These are phyloP conservation scores for Drosophila kepulauana DNA, from an alignment of 1,140 invertebrate species.

Conservation along the genomic window DNA sequence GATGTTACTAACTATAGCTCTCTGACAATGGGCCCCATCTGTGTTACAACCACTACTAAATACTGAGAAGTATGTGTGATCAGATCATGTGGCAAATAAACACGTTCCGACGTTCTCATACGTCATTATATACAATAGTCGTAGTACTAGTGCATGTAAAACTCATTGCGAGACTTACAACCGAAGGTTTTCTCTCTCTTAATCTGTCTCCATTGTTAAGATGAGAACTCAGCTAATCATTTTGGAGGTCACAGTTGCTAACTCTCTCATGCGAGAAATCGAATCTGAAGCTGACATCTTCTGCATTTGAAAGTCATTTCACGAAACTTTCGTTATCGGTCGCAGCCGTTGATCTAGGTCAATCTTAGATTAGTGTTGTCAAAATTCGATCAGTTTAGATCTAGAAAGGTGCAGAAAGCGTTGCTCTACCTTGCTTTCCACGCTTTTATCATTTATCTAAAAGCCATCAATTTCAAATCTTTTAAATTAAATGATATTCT, in stretches of 20 bases:
- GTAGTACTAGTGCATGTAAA: background rate
- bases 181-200: constrained; percentile 51
- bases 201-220: constrained; percentile 17
- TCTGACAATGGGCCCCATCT: constrained; percentile 16
- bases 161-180: constrained; percentile 26
- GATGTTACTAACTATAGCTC: constrained; percentile 37
- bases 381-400: background rate
- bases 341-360: background rate
- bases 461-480: background rate
- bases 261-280: background rate
- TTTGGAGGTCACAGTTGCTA: constrained; percentile 1
- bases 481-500: too few species aligned
- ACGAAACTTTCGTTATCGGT: constrained; percentile 1
- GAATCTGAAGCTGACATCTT: background rate
- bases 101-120: constrained; percentile 62
- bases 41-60: background rate
- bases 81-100: constrained; percentile 63
- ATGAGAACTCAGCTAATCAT: constrained; percentile 17
- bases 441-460: too few species aligned
- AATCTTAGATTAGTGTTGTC: background rate
- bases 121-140: constrained; percentile 15
- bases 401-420: background rate
- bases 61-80: constrained; percentile 24
- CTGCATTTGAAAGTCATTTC: background rate
- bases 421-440: too few species aligned